Evolutionary conservation across 92 coral and sea anemone genomes (phyloP).

Genomic region (Bergia sp.): DNA sequence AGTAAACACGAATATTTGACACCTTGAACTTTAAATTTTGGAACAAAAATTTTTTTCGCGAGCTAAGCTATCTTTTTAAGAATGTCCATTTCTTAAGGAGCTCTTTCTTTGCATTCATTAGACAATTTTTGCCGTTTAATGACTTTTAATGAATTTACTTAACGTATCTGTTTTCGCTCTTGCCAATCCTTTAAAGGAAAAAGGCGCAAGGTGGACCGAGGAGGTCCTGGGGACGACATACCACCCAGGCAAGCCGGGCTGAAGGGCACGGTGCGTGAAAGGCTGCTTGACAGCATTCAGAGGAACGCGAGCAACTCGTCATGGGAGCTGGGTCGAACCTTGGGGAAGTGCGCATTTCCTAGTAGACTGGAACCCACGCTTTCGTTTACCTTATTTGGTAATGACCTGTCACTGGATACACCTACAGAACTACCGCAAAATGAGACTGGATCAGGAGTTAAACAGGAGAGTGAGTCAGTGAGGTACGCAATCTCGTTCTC

Average conservation of each 20-base stretch:
- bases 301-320: conserved; percentile 56
- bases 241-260: conserved; percentile 56
- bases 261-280: conserved; percentile 75
- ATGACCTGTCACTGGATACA: conserved; percentile 69
- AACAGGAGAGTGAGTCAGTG: not conserved
- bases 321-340: conserved; percentile 50
- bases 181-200: conserved; percentile 28
- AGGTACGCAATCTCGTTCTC: conserved; percentile 11
- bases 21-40: too few species aligned
- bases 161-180: not conserved
- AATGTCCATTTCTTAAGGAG: too few species aligned
- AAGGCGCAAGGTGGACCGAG: conserved; percentile 51
- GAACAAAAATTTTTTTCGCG: too few species aligned
- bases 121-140: too few species aligned
- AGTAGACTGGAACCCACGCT: conserved; percentile 73
- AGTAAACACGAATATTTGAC: too few species aligned
- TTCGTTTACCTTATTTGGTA: conserved; percentile 87
- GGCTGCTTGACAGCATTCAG: conserved; percentile 69
- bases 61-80: too few species aligned
- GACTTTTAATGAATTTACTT: too few species aligned
- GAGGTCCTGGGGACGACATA: conserved; percentile 52
- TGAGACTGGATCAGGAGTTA: not conserved
- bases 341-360: conserved; percentile 72
- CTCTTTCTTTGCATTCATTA: too few species aligned
- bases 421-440: conserved; percentile 50